phyloP scores from a whole-genome alignment of 1,140 invertebrate species.

The Heliconius hewitsoni region DNA sequence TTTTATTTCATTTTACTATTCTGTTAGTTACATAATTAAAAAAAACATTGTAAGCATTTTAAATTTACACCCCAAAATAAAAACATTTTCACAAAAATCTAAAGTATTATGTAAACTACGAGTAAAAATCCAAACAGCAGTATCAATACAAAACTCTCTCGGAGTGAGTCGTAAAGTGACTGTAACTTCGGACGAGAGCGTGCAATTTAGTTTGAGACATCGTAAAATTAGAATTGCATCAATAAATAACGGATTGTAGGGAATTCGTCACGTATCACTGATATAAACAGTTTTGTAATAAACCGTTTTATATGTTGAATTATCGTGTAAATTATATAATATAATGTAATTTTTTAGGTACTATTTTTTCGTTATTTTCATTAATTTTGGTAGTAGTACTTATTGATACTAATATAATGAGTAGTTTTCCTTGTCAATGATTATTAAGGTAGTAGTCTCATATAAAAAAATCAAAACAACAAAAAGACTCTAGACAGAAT shows the following conservation, averaged over 20 bases:
- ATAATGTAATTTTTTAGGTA: background rate
- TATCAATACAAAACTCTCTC: background rate
- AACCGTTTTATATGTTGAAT: background rate
- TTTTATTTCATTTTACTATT: too few relatives aligned
- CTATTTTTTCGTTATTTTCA: too few relatives aligned
- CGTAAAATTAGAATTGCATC: slow-evolving; percentile 11
- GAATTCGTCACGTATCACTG: slow-evolving; percentile 5
- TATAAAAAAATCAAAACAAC: too few relatives aligned
- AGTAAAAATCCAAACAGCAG: slow-evolving; percentile 2
- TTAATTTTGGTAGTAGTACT: too few relatives aligned
- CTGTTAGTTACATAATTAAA: too few relatives aligned
- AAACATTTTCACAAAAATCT: too few relatives aligned
- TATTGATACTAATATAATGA: too few relatives aligned
- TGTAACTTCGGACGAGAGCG: slow-evolving; percentile 1
- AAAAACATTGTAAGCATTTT: too few relatives aligned
- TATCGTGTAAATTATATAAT: background rate
- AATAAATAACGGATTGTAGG: slow-evolving; percentile 7
- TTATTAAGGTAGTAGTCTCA: too few relatives aligned
- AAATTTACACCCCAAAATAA: too few relatives aligned
- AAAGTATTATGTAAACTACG: background rate
- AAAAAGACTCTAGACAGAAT: too few relatives aligned
- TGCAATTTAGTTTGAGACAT: slow-evolving; percentile 9
- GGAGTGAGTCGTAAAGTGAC: background rate
- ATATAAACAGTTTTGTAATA: background rate
- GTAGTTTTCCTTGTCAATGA: too few relatives aligned